These are phyloP conservation scores for Morone saxatilis DNA, from an alignment of 2,113 vertebrate genomes.

Conservation along the genomic window DNA sequence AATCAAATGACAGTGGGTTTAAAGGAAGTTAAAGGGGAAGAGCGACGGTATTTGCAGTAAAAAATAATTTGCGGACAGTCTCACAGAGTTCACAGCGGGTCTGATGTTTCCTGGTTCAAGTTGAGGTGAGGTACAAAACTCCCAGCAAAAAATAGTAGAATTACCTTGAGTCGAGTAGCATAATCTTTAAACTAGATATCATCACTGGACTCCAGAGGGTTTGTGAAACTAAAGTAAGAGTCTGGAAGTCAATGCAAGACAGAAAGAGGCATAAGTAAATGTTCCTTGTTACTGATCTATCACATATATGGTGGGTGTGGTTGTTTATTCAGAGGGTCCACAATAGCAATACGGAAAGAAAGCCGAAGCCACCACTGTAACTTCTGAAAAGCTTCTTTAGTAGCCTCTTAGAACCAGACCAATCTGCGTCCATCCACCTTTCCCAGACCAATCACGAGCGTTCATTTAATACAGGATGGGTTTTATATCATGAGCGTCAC, in stretches of 20 bases:
- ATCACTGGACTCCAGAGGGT: neutral
- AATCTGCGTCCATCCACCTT: too few species aligned
- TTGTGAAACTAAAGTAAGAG: slow-evolving; percentile 21
- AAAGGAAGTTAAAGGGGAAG: neutral
- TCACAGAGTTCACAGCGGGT: slow-evolving; percentile 24
- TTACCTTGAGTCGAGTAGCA: slow-evolving; percentile 3
- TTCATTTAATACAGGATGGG: too few species aligned
- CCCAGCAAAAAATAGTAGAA: slow-evolving; percentile 11
- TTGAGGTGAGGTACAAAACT: slow-evolving; percentile 1
- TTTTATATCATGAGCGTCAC: too few species aligned
- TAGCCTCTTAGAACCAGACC: too few species aligned
- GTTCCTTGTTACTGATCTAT: neutral
- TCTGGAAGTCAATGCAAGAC: neutral
- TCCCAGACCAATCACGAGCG: too few species aligned
- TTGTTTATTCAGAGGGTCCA: neutral
- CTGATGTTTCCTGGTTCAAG: slow-evolving; percentile 19
- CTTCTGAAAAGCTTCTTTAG: too few species aligned
- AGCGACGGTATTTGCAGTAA: neutral
- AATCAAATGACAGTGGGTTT: slow-evolving; percentile 58
- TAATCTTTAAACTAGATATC: neutral
- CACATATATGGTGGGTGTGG: neutral
- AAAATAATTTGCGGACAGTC: neutral
- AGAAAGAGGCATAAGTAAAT: neutral
- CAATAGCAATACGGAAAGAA: neutral
- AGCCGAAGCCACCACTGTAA: neutral